Base-by-base conservation (phyloP, 2,888 invertebrate species). In the Ditylenchus weischeri region DNA sequence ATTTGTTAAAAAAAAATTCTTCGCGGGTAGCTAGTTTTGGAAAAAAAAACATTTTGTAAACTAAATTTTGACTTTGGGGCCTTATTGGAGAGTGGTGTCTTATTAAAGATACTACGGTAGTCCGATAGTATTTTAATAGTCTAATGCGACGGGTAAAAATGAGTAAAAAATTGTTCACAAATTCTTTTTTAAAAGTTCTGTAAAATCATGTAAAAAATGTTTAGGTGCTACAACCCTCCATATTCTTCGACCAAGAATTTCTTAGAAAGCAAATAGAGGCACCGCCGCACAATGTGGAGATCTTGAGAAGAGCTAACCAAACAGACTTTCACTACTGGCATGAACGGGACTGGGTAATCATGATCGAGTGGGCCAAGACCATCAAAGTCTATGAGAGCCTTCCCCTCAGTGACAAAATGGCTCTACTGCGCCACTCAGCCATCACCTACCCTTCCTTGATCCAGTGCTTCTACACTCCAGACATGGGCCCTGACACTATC, bases 361-460 rank as follows among this genome's bases (percentile, higher is more conserved):
- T 82, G 81, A 80, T 82, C 62, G 81, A 81, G 63, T 81, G 81
- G 81, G 80, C 81, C 10, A 81, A 81, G 69, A 81, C 78, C 15
- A 71, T 81, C 13, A 75, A 76, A 1, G 78, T 75, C 38, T 81
- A 79, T 60, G 72, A 76, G 51, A 50, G 58, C 10, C 66, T 81
- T 15, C 67, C 72, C 10, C 70, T 79, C 51, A 29, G 64, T 35
- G 79, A 81, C 67, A 80, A 80, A 67, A 79, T 79, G 18, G 75
- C 79, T 13, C 69, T 81, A 13, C 73, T 81, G 1, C 74, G 81
- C 10, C 79, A 82, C 68, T 82, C 81, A 1, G 79, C 81, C 35
- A 79, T 81, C 29, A 80, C 81, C 5, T 79, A 78, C 61, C 81
- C 81, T 54, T 78, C 82, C 0, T 68, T 81, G 23, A 74, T 81